phyloP scores from a whole-genome alignment of 2,797 vertebrate species.

The Tapirus indicus region DNA sequence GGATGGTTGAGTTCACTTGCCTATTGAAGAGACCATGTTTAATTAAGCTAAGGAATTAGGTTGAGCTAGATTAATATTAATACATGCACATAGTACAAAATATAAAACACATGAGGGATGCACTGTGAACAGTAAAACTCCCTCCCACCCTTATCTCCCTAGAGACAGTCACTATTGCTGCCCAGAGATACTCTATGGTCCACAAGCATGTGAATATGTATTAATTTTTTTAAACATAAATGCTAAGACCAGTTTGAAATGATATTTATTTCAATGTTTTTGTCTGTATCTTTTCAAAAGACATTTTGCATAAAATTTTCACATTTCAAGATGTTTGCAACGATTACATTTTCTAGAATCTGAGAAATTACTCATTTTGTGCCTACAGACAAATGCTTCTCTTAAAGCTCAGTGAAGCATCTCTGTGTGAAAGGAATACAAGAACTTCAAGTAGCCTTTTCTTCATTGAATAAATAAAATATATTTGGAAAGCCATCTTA shows the following conservation, averaged over 20 bases:
- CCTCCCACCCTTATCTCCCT: neutral
- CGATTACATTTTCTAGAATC: slow-evolving; percentile 32
- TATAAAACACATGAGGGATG: neutral
- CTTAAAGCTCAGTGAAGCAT: slow-evolving; percentile 64
- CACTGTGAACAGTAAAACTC: neutral
- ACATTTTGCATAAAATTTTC: slow-evolving; percentile 63
- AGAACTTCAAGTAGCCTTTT: slow-evolving; percentile 67
- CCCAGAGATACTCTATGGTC: neutral
- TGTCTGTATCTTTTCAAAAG: slow-evolving; percentile 53
- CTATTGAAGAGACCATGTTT: neutral
- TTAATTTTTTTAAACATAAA: neutral
- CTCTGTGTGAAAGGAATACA: slow-evolving; percentile 58
- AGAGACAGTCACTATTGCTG: neutral
- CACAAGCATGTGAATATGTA: neutral
- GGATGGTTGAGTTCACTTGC: neutral
- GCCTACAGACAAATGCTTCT: slow-evolving; percentile 13
- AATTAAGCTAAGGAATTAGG: slow-evolving; percentile 53
- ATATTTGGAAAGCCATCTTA: slow-evolving; percentile 54
- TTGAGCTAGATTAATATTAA: slow-evolving; percentile 17
- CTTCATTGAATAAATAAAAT: slow-evolving; percentile 77
- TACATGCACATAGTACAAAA: neutral
- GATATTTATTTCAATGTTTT: slow-evolving; percentile 9
- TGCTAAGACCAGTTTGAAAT: slow-evolving; percentile 7
- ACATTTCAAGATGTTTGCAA: slow-evolving; percentile 63
- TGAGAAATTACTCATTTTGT: slow-evolving; percentile 59